A percentile compares a stretch with the other conserved stretches of the same genome.
Evolutionary conservation across 2,113 vertebrate species (phyloP).

Genomic region (Microtus oregoni): DNA sequence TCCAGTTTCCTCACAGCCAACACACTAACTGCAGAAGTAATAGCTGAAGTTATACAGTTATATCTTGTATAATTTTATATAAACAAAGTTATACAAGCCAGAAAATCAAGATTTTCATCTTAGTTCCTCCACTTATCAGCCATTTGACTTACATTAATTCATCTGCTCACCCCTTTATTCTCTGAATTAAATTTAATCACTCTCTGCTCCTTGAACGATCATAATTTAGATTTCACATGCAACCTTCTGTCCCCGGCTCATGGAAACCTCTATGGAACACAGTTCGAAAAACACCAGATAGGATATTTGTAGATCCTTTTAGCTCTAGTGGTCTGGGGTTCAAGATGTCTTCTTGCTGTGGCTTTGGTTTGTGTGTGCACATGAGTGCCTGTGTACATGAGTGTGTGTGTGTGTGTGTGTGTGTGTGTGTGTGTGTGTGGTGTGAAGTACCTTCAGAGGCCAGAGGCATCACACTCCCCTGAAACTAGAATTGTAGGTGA

Average conservation of each 20-base stretch:
- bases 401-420: too few species aligned
- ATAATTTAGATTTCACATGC: conserved; percentile 9
- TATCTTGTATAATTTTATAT: too few species aligned
- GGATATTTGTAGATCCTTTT: not conserved
- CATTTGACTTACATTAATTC: not conserved
- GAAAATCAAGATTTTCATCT: conserved; percentile 26
- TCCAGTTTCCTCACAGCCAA: conserved; percentile 14
- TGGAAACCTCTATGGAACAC: conserved; percentile 11
- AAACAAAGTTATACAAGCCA: not conserved
- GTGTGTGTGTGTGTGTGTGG: too few species aligned
- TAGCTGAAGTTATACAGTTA: not conserved
- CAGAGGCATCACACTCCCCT: not conserved
- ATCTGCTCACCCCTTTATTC: not conserved
- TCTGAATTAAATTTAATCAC: conserved; percentile 43
- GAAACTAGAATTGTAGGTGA: not conserved
- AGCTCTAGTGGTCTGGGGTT: conserved; percentile 18
- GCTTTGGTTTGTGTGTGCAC: not conserved
- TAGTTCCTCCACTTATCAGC: not conserved
- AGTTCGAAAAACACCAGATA: conserved; percentile 10
- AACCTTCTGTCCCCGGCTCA: not conserved
- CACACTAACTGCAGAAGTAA: conserved; percentile 44
- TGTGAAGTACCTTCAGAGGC: not conserved
- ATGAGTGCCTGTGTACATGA: not conserved
- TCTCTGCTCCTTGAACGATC: not conserved
- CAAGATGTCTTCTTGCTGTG: not conserved